A percentile compares a stretch with the other conserved stretches of the same genome.
Conservation (phyloP, 1,140 invertebrate genomes). For the Heliconius eleuchia region DNA sequence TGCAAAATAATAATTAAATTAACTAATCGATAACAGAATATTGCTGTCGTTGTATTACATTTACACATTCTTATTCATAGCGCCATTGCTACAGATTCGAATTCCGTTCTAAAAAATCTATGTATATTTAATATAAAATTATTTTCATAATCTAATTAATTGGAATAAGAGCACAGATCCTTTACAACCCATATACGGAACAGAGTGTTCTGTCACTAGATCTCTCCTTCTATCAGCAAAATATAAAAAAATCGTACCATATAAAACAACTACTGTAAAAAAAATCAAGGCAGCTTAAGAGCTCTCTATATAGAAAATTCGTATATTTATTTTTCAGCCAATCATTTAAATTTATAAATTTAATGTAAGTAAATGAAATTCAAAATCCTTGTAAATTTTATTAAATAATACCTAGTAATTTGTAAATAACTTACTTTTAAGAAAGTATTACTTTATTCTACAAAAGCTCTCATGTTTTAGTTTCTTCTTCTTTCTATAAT, state of each 20-base stretch:
- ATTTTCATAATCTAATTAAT: too few relatives aligned
- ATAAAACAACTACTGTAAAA: too few relatives aligned
- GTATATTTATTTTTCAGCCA: background rate
- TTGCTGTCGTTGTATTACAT: too few relatives aligned
- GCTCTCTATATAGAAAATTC: slow-evolving; percentile 1
- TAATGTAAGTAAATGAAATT: background rate
- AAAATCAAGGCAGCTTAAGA: background rate
- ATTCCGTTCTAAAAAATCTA: too few relatives aligned
- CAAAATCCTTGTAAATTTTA: slow-evolving; percentile 2
- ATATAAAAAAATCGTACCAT: too few relatives aligned
- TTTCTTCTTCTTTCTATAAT: background rate
- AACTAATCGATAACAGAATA: background rate
- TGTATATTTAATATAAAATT: too few relatives aligned
- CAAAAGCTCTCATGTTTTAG: background rate
- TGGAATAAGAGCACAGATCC: too few relatives aligned
- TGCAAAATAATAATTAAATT: background rate
- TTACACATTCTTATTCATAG: too few relatives aligned
- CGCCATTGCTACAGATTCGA: too few relatives aligned
- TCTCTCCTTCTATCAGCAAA: too few relatives aligned
- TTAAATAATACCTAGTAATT: background rate
- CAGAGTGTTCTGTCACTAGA: too few relatives aligned
- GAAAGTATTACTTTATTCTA: background rate
- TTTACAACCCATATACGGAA: too few relatives aligned
- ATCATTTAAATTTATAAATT: background rate
- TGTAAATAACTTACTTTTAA: background rate